phyloP scores from a whole-genome alignment of 2,888 invertebrate species.

The Alsophila aescularia region DNA sequence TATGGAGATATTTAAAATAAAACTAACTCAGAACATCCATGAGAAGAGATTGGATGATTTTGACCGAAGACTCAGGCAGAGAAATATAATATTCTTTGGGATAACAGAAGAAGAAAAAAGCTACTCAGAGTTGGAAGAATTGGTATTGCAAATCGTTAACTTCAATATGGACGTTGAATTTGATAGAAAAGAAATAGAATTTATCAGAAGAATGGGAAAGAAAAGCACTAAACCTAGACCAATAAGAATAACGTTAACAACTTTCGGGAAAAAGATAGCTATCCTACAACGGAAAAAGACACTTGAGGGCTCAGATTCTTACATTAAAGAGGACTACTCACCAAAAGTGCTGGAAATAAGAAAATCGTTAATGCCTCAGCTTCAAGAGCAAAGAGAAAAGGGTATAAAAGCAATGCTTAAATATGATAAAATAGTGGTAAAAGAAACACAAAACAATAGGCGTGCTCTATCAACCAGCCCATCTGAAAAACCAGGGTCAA shows the following conservation, averaged over 20 bases:
- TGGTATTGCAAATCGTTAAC: background rate
- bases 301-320: background rate
- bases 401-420: background rate
- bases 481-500: too few relatives aligned
- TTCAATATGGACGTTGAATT: background rate
- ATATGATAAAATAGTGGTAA: background rate
- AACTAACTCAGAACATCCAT: too few relatives aligned
- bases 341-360: background rate
- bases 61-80: too few relatives aligned
- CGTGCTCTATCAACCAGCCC: background rate
- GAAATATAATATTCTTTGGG: background rate
- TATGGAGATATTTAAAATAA: too few relatives aligned
- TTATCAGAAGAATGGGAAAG: background rate
- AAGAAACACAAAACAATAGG: background rate
- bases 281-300: background rate
- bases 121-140: background rate
- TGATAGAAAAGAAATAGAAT: background rate
- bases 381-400: background rate
- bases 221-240: slow-evolving; percentile 1
- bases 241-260: background rate
- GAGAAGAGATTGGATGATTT: too few relatives aligned
- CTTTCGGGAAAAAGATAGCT: background rate
- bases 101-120: background rate
- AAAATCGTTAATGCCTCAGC: background rate
- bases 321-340: slow-evolving; percentile 8